phyloP scores from a whole-genome alignment of 2,797 vertebrate genomes.

The Meda fulgida region DNA sequence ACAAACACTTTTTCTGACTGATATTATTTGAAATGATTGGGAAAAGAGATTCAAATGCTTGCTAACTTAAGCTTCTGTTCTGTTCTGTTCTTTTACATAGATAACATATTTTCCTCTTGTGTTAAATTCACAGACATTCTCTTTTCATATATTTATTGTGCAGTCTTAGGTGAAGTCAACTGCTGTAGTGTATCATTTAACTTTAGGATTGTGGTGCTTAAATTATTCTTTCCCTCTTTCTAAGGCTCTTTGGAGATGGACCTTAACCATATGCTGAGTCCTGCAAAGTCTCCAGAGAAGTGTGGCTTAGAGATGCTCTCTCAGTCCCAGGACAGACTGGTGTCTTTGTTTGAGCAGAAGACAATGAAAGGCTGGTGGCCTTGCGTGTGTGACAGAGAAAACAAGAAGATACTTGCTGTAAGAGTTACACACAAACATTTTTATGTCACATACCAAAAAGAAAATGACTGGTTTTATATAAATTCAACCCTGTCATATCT shows the following conservation, averaged over 20 bases:
- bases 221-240: slow-evolving; percentile 12
- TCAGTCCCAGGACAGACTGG: slow-evolving; percentile 71
- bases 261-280: slow-evolving; percentile 91
- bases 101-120: not conserved
- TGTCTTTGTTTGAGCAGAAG: slow-evolving; percentile 96
- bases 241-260: slow-evolving; percentile 91
- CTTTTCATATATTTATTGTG: not conserved
- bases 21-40: slow-evolving; percentile 6
- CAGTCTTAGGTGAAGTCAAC: slow-evolving; percentile 1
- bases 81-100: not conserved
- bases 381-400: slow-evolving; percentile 77
- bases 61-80: not conserved
- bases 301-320: slow-evolving; percentile 83
- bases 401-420: slow-evolving; percentile 84
- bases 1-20: slow-evolving; percentile 13
- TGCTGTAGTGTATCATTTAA: slow-evolving; percentile 18
- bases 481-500: too few relatives aligned
- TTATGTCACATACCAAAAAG: too few relatives aligned
- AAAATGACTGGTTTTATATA: too few relatives aligned
- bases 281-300: slow-evolving; percentile 88
- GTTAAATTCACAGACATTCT: not conserved
- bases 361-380: slow-evolving; percentile 97
- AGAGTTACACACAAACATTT: slow-evolving; percentile 58
- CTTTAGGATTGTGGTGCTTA: not conserved
- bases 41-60: not conserved